Evolutionary conservation across 2,797 vertebrate species (phyloP).

Genomic region (Tadarida brasiliensis): DNA sequence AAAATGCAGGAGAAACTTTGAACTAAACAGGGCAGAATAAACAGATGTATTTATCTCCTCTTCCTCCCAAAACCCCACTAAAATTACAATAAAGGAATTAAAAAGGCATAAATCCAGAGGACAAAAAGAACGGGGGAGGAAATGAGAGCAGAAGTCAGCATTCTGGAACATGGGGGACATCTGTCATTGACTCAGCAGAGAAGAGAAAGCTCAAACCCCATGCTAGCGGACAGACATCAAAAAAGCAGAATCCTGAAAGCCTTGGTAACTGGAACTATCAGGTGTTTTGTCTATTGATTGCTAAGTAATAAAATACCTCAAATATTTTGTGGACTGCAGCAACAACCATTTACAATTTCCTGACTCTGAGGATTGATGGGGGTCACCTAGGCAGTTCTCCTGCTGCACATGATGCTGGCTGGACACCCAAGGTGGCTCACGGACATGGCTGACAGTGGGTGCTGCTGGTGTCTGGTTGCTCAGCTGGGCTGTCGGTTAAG

Average conservation of each 20-base stretch:
- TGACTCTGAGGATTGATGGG: background rate
- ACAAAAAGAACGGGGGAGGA: background rate
- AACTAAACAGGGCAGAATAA: background rate
- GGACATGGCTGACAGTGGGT: too few species aligned
- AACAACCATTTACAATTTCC: background rate
- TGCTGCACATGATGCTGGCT: accelerated
- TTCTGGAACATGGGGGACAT: background rate
- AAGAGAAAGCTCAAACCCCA: background rate
- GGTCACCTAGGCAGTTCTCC: background rate
- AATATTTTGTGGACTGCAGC: background rate
- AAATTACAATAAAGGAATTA: background rate
- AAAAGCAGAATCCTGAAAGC: background rate
- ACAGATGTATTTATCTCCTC: background rate
- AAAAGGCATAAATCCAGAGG: background rate
- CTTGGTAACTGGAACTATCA: background rate
- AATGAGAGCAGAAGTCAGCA: background rate
- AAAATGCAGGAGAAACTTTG: background rate
- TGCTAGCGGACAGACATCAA: background rate
- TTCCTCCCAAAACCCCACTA: background rate
- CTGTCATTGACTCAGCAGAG: background rate
- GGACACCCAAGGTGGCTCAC: background rate
- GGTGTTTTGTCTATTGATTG: background rate
- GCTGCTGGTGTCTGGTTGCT: background rate
- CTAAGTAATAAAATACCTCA: background rate
- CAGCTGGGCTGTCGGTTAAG: background rate